Base-by-base conservation (phyloP, 2,113 vertebrate genomes). In the Dromaius novaehollandiae region DNA sequence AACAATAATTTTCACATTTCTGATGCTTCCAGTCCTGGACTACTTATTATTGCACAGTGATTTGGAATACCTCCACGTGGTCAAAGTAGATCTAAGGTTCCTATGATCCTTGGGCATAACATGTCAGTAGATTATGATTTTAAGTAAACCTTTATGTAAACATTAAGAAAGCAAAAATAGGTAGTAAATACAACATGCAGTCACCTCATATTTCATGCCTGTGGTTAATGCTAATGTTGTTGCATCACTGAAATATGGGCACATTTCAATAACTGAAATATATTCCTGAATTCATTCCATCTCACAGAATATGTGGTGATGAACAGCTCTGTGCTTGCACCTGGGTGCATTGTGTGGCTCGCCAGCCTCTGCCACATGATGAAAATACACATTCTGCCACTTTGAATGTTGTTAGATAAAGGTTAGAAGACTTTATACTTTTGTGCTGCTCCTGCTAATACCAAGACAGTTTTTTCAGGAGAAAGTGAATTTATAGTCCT, bases 41-140 rank as follows among this genome's bases (percentile, higher is more conserved):
- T 55, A 51, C 28, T 50, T 46, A 6, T 40, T 1, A 0, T 50
- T 80, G 40, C 0, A 0, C 3, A 7, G 46, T 11, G 51, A 32
- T 17, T 18, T 42, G 36, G 73, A 40, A 34, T 25, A 20, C 3
- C 55, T 66, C 76, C 22, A 6, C 13, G 38, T 19, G n/a, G n/a
- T 46, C 53, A 75, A 17, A 1, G 0, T 10, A 1, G 0, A 7
- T 7, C 44, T 74, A 9, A 0, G 0, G 22, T 42, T 70, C 50
- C 68, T 50, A 44, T 3, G 11, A 13, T 53, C 21, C 25, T 66
- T 69, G 48, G 5, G 36, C 1, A 0, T 55, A 19, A 15, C 13
- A 1, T 0, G 0, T 15, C 63, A 70, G 78, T 61, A 82, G 36
- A 10, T 28, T 38, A 53, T 8, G n/a, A 25, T 50, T 86, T 80